Evolutionary conservation across 2,888 invertebrate genomes (phyloP), one percentile per base, ranked within the genome.

Genomic region (Drosophila setosimentum): DNA sequence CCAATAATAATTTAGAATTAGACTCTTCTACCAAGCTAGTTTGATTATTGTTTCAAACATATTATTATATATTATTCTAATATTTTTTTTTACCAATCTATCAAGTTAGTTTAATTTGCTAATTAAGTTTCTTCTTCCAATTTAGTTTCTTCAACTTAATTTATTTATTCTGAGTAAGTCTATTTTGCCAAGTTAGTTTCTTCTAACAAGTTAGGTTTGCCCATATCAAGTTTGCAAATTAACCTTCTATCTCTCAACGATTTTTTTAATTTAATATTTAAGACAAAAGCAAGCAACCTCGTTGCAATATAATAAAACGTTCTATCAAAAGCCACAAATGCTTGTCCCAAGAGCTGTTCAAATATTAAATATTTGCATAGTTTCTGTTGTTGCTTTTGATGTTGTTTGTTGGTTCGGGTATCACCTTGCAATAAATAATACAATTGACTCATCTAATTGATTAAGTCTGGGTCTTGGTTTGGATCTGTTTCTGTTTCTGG

Each of bases 321-420:
- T 51, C 40, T 13, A 32, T 32, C 30, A 59, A 50, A n/a, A 27
- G 27, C 37, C 68, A 10, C 18, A 8, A 3, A 53, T n/a, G 67
- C 6, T 53, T 63, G 42, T 27, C 13, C 21, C 42, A n/a, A 63
- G 75, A 65, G 76, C 79, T 77, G 50, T 63, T 55, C 57, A 76
- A 77, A 76, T 63, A 77, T 70, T 54, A 7, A 61, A 57, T 66
- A 66, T 67, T 68, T 79, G 63, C 49, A 53, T 60, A 54, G 40
- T 60, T 61, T 37, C 35, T 65, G 48, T 27, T 35, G 18, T 29
- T 55, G 27, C 27, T 50, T 57, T 24, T 35, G 32, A 10, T 64
- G 21, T 30, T 40, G 21, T 18, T 61, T 61, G 45, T 37, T 32
- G 37, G 18, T 70, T 63, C 42, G 21, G 61, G 30, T 32, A 65